A percentile compares a stretch with the other conserved stretches of the same genome.
Conservation (phyloP, 2,113 vertebrate species). For the Lycaon pictus region DNA sequence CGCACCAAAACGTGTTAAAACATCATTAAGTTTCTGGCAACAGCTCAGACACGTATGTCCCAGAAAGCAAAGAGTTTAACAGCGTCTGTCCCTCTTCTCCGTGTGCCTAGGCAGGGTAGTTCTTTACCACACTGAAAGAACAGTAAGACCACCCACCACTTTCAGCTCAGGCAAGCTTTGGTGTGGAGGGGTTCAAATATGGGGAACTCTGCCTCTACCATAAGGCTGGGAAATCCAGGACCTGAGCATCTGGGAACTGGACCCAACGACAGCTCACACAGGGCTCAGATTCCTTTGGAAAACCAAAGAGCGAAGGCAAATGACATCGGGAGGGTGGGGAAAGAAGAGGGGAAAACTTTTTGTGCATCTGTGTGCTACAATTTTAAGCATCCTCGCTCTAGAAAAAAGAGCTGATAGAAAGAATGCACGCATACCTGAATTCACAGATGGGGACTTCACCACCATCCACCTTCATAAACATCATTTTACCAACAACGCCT, state of each 20-base stretch:
- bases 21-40: slow-evolving; percentile 84
- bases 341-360: not conserved
- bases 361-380: not conserved
- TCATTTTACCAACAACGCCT: not conserved
- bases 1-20: slow-evolving; percentile 84
- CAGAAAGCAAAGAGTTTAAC: slow-evolving; percentile 68
- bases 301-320: slow-evolving; percentile 45
- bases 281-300: slow-evolving; percentile 1
- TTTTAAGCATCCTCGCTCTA: not conserved
- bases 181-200: not conserved
- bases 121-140: fast-evolving
- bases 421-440: not conserved
- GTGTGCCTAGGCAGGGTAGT: fast-evolving
- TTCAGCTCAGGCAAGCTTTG: not conserved
- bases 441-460: not conserved
- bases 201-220: not conserved
- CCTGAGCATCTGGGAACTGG: not conserved
- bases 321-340: not conserved
- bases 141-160: slow-evolving; percentile 19
- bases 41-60: not conserved
- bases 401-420: not conserved
- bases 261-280: slow-evolving; percentile 1
- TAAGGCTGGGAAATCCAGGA: not conserved
- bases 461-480: not conserved
- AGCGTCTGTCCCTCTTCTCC: slow-evolving; percentile 69